Evolutionary conservation across 2,113 vertebrate species (phyloP), one percentile per base, ranked within the genome.

Genomic region (Oryzias celebensis): DNA sequence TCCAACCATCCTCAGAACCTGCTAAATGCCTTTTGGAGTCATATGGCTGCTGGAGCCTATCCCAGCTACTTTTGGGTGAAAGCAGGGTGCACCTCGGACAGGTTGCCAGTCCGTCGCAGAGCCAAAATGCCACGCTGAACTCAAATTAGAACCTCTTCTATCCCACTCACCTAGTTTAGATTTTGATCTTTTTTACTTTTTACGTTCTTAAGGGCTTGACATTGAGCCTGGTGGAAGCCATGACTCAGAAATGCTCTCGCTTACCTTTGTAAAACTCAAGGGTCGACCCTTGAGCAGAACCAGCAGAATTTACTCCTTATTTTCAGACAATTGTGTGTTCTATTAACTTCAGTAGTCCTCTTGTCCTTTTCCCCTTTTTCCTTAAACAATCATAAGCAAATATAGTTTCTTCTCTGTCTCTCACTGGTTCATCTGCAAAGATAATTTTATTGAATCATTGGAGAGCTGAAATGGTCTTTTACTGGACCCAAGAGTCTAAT

Each of bases 131-230:
- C 66, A 36, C 53, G 16, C 54, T 60, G 68, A 70, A 59, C 75
- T 63, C 70, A 71, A 50, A 71, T 62, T 70, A 68, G 56, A 60
- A 65, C 62, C 58, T 50, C 51, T 23, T 48, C 75, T 76, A 85
- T 81, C 71, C 66, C 5, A 22, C 53, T 81, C 75, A 78, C 77
- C 66, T 65, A 45, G 36, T 76, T 80, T 66, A 52, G 31, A 14
- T 63, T 78, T 70, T 0, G 41, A 53, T 68, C 31, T 65, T 28
- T 31, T 61, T 53, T 13, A 23, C n/a, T 58, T 52, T 61, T 53
- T 49, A 13, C 28, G 46, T n/a, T 15, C 65, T 41, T 28, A 59
- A 47, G 67, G 50, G 55, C 43, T 50, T 12, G 28, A 42, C 22
- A 50, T 61, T 52, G 4, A 41, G 52, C 51, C 59, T 47, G 41